Evolutionary conservation across 1,140 invertebrate species (phyloP), one percentile per base, ranked within the genome.

Genomic region (Triops longicaudatus): DNA sequence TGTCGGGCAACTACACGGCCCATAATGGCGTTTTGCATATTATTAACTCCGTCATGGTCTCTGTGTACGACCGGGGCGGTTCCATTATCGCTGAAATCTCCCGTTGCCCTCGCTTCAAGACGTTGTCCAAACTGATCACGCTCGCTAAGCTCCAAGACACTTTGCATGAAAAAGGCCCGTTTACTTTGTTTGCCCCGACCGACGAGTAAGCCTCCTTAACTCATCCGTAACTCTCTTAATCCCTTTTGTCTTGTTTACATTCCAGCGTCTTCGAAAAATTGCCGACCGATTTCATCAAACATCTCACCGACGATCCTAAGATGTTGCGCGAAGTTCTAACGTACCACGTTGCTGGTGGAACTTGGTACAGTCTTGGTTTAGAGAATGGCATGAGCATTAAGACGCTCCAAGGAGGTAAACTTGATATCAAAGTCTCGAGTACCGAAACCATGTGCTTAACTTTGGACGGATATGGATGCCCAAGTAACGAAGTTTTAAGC

Each of bases 11-110:
- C 75, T 78, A 77, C 37, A 73, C 50, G 26, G 78, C 78, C n/a
- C 78, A 78, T 27, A 78, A 78, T 73, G 78, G 78, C n/a, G 78
- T 78, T 73, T 72, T 78, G 10, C 78, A 78, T 74, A 72, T 78
- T n/a, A 75, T 78, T 27, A 75, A 78, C 26, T 41, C 42, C 10
- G 78, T 76, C 17, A 77, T 78, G 22, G 78, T 78, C 14, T 76
- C 74, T 9, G 72, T 78, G 14, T 76, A 71, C 42, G 50, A 42
- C 41, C 75, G 78, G 4, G 74, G 43, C 5, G 78, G 78, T 26
- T 73, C 75, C 11, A 73, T 78, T 31, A 72, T 77, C 27, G 43
- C 77, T 17, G 17, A 78, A 73, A 37, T 78, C 3, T 17, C 26
- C 26, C 22, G 74, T 17, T 78, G 78, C n/a, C 74, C 78, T 42